Conservation (phyloP, 2,797 vertebrate species). For the Nyctibius grandis region DNA sequence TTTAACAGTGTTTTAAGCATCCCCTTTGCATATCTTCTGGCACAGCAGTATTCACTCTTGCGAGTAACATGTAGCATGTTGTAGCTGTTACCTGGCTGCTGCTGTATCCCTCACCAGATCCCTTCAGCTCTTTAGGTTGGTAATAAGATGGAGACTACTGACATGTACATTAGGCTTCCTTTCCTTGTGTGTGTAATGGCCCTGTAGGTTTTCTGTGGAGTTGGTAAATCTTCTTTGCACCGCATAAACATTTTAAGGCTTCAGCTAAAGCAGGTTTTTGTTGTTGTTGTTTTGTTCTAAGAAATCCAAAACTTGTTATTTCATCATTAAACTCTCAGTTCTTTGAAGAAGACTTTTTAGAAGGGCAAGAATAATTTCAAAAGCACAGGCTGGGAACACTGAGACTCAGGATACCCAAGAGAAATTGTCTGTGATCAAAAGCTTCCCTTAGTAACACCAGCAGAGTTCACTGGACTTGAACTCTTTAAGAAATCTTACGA, state of each 20-base stretch:
- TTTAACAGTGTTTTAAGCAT: background rate
- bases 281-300: background rate
- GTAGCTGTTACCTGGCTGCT: background rate
- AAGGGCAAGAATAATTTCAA: background rate
- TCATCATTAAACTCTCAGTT: background rate
- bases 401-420: background rate
- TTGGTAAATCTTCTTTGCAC: background rate
- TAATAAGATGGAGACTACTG: background rate
- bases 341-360: background rate
- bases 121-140: background rate
- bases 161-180: rapidly evolving
- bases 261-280: background rate
- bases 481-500: background rate
- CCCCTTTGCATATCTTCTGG: background rate
- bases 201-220: background rate
- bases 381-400: background rate
- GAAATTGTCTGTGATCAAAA: background rate
- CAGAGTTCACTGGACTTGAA: background rate
- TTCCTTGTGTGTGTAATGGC: background rate
- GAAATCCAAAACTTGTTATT: background rate
- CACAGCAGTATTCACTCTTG: background rate
- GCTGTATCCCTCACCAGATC: no score
- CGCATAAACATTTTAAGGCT: background rate
- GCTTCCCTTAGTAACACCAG: background rate
- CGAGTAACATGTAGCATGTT: background rate